phyloP scores from a whole-genome alignment of 2,888 invertebrate genomes.

The Polyommatus icarus region DNA sequence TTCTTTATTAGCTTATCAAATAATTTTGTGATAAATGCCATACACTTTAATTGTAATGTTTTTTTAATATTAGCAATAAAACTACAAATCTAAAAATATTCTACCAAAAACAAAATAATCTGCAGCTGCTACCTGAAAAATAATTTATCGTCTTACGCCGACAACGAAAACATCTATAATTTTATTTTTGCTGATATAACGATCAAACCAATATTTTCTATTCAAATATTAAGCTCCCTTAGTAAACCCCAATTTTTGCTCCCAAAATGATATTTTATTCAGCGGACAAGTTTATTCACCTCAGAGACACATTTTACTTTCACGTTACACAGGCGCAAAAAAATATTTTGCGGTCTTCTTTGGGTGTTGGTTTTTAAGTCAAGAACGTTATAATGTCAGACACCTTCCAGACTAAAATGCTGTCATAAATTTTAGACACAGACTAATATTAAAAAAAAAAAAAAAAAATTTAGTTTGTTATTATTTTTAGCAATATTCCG shows the following conservation, averaged over 20 bases:
- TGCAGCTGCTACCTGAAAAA: not conserved
- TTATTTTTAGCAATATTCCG: no score
- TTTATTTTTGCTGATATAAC: not conserved
- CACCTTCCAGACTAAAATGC: not conserved
- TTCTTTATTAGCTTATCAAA: no score
- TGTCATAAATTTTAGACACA: not conserved
- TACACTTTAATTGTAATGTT: no score
- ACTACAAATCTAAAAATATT: not conserved
- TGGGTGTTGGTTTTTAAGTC: not conserved
- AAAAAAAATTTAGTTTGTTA: no score
- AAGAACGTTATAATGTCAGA: not conserved
- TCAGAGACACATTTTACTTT: conserved; percentile 7
- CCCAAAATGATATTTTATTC: conserved; percentile 3
- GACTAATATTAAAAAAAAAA: no score
- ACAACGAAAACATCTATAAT: not conserved
- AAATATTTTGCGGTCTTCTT: not conserved
- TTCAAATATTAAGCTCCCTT: conserved; percentile 12
- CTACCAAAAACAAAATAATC: not conserved
- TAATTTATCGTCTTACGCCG: not conserved
- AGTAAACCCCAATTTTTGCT: conserved; percentile 4
- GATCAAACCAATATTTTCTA: conserved; percentile 13
- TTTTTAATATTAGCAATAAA: not conserved
- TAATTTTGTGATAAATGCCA: no score
- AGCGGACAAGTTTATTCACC: conserved; percentile 1
- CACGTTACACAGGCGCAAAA: not conserved